Base-by-base conservation (phyloP, 2,113 vertebrate genomes). In the Pyrgilauda ruficollis region DNA sequence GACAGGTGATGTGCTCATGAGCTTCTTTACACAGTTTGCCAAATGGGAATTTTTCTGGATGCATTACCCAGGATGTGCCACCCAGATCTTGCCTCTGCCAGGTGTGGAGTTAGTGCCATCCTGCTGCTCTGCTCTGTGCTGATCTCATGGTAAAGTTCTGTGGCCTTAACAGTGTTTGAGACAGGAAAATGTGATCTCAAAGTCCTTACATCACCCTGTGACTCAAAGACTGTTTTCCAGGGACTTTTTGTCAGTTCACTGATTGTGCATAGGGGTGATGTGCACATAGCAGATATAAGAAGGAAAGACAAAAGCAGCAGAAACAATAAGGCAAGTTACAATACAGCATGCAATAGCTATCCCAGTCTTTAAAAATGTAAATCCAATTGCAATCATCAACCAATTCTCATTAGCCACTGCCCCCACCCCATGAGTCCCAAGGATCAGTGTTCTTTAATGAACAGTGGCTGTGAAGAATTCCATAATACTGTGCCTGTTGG, bases 271-370 rank as follows among this genome's bases (percentile, higher is more conserved):
- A 7, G 20, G 8, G 20, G 3, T 30, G 24, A 53, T 61, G 28
- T 17, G 14, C 9, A 21, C 0, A 0, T 14, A 30, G 61, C 20
- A 44, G 30, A 44, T 6, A 44, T 26, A 2, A 58, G 44, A 12
- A 59, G 26, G 30, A 44, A 44, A 27, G 50, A 13, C 33, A 81
- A 80, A 89, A 76, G 35, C 43, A 75, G 24, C 61, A 75, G 61
- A 66, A 31, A 21, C 11, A 43, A 7, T 15, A 43, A 56, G 11
- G 4, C 5, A 11, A 49, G 3, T 58, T 35, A 56, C 44, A 12
- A 66, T 15, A 18, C 21, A 43, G 22, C 0, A 0, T 23, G 30
- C 27, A 81, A 27, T 14, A 66, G 10, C 39, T 39, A 20, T 24
- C 37, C 33, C 27, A 66, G 8, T 22, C 14, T 28, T 27, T 31